Conservation (phyloP, 1,140 invertebrate species). For the Pachypsylla venusta region DNA sequence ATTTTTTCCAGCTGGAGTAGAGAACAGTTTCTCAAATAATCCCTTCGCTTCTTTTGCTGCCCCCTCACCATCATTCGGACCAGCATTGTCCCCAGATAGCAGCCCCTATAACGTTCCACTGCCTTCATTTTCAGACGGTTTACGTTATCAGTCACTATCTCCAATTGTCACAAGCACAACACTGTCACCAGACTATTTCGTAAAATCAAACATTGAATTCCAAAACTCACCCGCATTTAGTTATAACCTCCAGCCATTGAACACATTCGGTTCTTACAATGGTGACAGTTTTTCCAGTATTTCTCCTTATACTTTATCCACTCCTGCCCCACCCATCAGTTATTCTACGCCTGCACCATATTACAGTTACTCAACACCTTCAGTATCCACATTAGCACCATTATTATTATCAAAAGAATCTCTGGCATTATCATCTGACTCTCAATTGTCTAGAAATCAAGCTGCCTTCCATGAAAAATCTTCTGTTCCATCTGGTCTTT, state of each 20-base stretch:
- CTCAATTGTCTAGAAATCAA: neutral
- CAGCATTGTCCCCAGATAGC: neutral
- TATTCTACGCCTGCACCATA: neutral
- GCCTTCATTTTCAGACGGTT: neutral
- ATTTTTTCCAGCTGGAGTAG: too few species aligned
- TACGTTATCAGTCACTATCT: neutral
- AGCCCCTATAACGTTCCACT: neutral
- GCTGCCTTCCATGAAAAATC: too few species aligned
- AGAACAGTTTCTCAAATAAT: neutral
- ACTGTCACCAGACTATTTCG: neutral
- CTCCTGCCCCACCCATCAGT: neutral
- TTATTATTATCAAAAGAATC: conserved; percentile 6
- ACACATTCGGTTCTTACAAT: conserved; percentile 1
- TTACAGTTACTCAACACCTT: conserved; percentile 3
- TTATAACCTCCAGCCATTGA: neutral
- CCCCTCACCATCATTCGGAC: neutral
- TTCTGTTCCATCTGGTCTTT: too few species aligned
- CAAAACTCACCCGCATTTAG: neutral
- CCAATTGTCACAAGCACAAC: conserved; percentile 5
- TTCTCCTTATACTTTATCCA: neutral
- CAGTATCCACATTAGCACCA: neutral
- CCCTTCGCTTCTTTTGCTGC: neutral
- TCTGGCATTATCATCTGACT: neutral
- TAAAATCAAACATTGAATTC: neutral
- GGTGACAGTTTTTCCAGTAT: neutral